These are phyloP conservation scores for Enteromius fasciolatus DNA, from an alignment of 2,797 vertebrate genomes.

Conservation along the genomic window DNA sequence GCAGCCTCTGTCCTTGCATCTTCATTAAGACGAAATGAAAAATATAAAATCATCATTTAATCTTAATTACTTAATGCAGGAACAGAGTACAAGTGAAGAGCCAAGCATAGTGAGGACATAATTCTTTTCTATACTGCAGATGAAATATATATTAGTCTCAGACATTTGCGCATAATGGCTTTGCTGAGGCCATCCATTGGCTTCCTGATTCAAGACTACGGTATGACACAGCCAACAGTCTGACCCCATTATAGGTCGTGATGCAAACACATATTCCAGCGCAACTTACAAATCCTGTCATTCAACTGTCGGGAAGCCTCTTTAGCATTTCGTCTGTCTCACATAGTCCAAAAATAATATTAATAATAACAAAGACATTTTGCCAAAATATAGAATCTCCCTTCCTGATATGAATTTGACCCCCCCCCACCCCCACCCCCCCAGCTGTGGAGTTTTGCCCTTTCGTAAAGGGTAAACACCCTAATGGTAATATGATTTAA, in stretches of 20 bases:
- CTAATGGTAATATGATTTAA: too few relatives aligned
- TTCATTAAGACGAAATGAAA: constrained; percentile 12
- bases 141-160: background rate
- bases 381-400: too few relatives aligned
- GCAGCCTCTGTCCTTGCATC: constrained; percentile 28
- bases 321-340: background rate
- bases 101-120: background rate
- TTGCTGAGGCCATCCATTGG: constrained; percentile 11
- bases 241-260: background rate
- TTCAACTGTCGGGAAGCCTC: background rate
- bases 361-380: too few relatives aligned
- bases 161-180: background rate
- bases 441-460: too few relatives aligned
- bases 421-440: too few relatives aligned
- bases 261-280: background rate
- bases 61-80: constrained; percentile 35
- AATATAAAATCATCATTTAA: constrained; percentile 34
- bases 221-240: constrained; percentile 1
- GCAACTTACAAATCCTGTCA: background rate
- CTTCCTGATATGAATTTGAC: too few relatives aligned
- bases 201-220: background rate
- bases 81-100: background rate
- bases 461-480: too few relatives aligned
- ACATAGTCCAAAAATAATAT: too few relatives aligned
- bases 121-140: background rate